Base-by-base conservation (phyloP, 2,888 invertebrate genomes). In the Diarsia mendica region DNA sequence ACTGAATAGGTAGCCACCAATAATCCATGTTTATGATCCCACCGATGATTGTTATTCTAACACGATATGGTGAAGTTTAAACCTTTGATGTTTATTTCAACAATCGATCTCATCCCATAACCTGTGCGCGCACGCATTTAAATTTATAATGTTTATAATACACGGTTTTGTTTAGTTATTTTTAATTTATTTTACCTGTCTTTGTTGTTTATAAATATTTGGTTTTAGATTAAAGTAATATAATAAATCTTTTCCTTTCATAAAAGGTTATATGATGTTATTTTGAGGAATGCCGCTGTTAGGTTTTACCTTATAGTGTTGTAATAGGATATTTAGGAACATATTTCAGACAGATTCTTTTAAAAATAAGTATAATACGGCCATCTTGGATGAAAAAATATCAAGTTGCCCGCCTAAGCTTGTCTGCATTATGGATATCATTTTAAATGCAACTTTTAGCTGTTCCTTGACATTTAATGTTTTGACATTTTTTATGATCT, bases 111-210 rank as follows among this genome's bases (percentile, higher is more conserved):
- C 76, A 74, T 85, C 83, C 72, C 77, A 87, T 90, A 83, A 86
- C 87, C 86, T 39, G 80, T 44, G 67, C 78, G 87, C 69, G 53
- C 51, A 67, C 83, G 76, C 87, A 85, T 87, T 86, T 85, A 83
- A 82, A 79, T 79, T 84, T 86, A 85, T 79, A 71, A 83, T 90
- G 89, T 90, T 90, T 90, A 89, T 86, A 67, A 87, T 90, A 88
- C 86, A 85, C 58, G 77, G 72, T 81, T 80, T 67, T 63, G 55
- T 79, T 74, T 77, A 74, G 74, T 53, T 75, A 70, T 75, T 85
- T 75, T 82, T 65, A 74, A 68, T 80, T 68, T 64, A 76, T 77
- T 67, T 75, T 63, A 72, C 72, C 63, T 85, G 71, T 64, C 49
- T 20, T 8, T 60, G 15, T 63, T n/a, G 18, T 66, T 55, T 64